Evolutionary conservation across 2,797 vertebrate species (phyloP).

Genomic region (Distichodus sexfasciatus): DNA sequence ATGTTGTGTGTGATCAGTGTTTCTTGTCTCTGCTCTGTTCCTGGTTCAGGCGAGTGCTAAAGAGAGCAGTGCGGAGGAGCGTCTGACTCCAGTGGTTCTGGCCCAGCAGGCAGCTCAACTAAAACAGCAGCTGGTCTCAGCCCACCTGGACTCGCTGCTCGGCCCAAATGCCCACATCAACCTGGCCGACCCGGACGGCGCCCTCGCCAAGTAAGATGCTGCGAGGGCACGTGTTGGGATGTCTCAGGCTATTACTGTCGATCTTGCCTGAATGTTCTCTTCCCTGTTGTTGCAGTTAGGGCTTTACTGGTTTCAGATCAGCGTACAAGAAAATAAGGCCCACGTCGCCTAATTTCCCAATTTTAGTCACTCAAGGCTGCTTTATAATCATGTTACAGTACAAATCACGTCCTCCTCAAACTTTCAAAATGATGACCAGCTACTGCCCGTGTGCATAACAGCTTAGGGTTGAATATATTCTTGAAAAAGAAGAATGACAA

Average conservation of each 20-base stretch:
- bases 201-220: slow-evolving; percentile 84
- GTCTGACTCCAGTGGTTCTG: slow-evolving; percentile 85
- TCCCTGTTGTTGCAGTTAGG: neutral
- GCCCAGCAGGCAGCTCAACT: slow-evolving; percentile 87
- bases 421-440: no score
- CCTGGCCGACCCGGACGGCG: slow-evolving; percentile 88
- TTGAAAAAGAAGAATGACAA: no score
- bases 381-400: no score
- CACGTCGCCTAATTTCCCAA: no score
- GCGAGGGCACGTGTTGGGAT: neutral
- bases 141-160: slow-evolving; percentile 84
- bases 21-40: neutral
- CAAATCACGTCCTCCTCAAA: no score
- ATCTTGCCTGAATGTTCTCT: neutral
- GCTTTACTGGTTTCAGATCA: neutral
- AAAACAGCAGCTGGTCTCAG: slow-evolving; percentile 89
- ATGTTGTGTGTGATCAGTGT: neutral
- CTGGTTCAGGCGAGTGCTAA: slow-evolving; percentile 75
- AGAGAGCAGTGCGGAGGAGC: slow-evolving; percentile 84
- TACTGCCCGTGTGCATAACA: no score
- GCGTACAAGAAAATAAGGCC: neutral
- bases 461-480: no score
- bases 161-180: slow-evolving; percentile 87
- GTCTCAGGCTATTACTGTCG: neutral
- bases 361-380: no score